A percentile compares a stretch with the other conserved stretches of the same genome.
These are phyloP conservation scores for Callyntrura guangdongensis DNA, from an alignment of 2,888 invertebrate genomes.

Conservation along the genomic window DNA sequence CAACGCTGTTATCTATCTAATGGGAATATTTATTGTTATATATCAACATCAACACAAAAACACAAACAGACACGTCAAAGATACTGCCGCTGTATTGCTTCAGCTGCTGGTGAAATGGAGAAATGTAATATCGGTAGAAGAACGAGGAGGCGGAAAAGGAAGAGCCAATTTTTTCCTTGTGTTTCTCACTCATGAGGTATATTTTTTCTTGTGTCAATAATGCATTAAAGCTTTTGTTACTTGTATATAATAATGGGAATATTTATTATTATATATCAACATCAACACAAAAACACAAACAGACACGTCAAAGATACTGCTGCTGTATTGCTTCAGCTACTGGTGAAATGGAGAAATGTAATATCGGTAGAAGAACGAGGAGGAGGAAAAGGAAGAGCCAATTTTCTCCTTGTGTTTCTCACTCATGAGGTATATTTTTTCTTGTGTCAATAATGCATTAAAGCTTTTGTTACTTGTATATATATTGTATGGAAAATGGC, in stretches of 20 bases:
- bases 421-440: constrained; percentile 43
- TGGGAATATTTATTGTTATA: constrained; percentile 53
- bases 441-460: constrained; percentile 75
- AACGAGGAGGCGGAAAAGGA: background rate
- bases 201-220: constrained; percentile 71
- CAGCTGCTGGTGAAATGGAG: background rate
- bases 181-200: constrained; percentile 32
- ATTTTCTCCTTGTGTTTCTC: constrained; percentile 34
- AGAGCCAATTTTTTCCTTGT: constrained; percentile 32
- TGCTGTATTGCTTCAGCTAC: background rate
- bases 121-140: constrained; percentile 41
- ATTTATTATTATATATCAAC: constrained; percentile 59
- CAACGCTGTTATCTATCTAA: constrained; percentile 13
- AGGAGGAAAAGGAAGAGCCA: constrained; percentile 15
- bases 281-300: constrained; percentile 46
- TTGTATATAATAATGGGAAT: constrained; percentile 59
- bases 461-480: constrained; percentile 53
- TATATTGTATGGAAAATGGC: constrained; percentile 27
- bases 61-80: constrained; percentile 44
- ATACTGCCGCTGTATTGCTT: background rate
- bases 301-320: constrained; percentile 40
- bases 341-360: constrained; percentile 26
- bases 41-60: constrained; percentile 58
- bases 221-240: constrained; percentile 64
- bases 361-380: constrained; percentile 13